phyloP scores from a whole-genome alignment of 1,140 invertebrate species.

The Cydia splendana region DNA sequence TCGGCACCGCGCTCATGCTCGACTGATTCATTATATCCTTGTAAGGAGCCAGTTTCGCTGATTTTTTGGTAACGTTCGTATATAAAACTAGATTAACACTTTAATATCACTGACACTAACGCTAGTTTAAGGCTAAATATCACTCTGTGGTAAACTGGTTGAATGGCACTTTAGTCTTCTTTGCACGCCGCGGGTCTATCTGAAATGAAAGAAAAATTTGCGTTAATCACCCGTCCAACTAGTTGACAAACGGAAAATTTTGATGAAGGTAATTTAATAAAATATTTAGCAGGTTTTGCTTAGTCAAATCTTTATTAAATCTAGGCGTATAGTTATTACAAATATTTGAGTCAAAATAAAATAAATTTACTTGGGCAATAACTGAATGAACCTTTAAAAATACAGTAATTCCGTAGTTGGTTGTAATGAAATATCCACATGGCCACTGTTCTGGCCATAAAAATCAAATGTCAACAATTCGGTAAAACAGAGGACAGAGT shows the following conservation, averaged over 20 bases:
- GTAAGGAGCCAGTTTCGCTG: constrained; percentile 75
- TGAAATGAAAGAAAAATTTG: constrained; percentile 56
- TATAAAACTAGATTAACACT: constrained; percentile 63
- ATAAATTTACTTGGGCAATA: neutral
- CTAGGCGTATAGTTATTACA: no score
- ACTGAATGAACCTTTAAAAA: constrained; percentile 35
- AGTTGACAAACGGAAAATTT: neutral
- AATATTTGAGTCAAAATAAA: neutral
- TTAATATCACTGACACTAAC: constrained; percentile 71
- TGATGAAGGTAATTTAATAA: no score
- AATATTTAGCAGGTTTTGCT: no score
- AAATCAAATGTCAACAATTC: constrained; percentile 27
- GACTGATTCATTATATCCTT: constrained; percentile 78
- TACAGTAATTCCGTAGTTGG: neutral
- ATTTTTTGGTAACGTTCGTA: constrained; percentile 73
- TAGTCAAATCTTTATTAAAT: no score
- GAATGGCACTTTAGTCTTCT: constrained; percentile 75
- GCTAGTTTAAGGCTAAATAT: constrained; percentile 74
- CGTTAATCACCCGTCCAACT: neutral
- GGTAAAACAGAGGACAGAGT: constrained; percentile 43
- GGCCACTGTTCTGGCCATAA: neutral
- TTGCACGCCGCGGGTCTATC: constrained; percentile 44
- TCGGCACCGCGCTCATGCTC: constrained; percentile 74
- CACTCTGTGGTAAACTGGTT: constrained; percentile 78
- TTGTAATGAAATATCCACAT: neutral